A percentile compares a stretch with the other conserved stretches of the same genome.
phyloP scores from a whole-genome alignment of 2,797 vertebrate species.

The Lepus oiostolus region DNA sequence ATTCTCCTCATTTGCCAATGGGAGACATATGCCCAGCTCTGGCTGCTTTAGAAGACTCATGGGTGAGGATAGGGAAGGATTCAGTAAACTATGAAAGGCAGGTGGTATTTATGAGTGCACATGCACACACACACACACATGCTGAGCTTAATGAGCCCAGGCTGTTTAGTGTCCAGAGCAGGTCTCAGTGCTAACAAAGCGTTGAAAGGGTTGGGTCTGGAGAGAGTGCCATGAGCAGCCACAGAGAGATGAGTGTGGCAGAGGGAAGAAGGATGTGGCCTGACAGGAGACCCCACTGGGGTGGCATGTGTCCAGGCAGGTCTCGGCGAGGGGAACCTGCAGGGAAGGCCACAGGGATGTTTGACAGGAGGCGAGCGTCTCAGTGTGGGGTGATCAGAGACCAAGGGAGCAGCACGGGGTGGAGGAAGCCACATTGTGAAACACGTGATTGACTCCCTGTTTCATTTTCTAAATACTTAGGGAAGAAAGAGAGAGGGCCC shows the following conservation, averaged over 20 bases:
- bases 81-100: constrained; percentile 31
- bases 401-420: neutral
- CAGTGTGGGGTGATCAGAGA: neutral
- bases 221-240: neutral
- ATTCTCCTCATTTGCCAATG: neutral
- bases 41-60: neutral
- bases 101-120: neutral
- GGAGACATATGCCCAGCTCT: neutral
- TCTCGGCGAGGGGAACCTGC: neutral
- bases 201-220: neutral
- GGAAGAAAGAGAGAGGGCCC: too few relatives aligned
- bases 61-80: neutral
- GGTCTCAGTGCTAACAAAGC: constrained; percentile 8
- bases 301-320: neutral
- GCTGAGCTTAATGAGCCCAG: neutral
- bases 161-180: neutral
- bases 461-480: neutral
- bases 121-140: neutral
- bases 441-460: neutral
- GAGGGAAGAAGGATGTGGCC: constrained; percentile 49
- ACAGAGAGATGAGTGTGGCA: neutral
- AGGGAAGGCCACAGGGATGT: neutral
- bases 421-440: neutral
- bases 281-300: neutral
- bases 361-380: neutral